phyloP scores from a whole-genome alignment of 2,113 vertebrate genomes.

The Takifugu bimaculatus region DNA sequence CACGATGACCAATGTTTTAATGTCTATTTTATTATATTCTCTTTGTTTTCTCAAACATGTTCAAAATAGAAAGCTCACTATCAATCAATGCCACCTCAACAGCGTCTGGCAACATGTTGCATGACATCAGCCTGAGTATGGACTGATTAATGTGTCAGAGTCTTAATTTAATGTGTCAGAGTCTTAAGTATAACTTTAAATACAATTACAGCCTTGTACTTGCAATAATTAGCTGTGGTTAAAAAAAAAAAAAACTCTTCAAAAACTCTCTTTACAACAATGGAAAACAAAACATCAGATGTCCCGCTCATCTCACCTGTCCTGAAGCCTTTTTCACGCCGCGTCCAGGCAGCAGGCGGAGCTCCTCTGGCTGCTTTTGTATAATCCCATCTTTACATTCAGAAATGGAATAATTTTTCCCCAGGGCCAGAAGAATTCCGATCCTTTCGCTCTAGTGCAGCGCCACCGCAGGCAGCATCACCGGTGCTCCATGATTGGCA shows the following conservation, averaged over 20 bases:
- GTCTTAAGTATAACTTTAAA: too few species aligned
- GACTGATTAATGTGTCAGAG: too few species aligned
- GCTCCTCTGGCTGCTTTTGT: conserved; percentile 1
- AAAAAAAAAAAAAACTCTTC: too few species aligned
- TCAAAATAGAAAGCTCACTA: too few species aligned
- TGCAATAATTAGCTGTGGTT: too few species aligned
- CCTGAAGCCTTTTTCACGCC: conserved; percentile 36
- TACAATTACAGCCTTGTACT: too few species aligned
- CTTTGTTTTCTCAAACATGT: too few species aligned
- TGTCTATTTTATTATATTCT: too few species aligned
- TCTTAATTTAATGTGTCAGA: too few species aligned
- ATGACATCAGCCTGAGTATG: neutral
- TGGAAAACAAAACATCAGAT: neutral
- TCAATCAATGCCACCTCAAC: too few species aligned
- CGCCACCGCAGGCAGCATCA: conserved; percentile 17
- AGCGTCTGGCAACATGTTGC: too few species aligned
- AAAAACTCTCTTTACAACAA: neutral
- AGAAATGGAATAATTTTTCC: neutral
- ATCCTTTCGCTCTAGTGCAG: neutral
- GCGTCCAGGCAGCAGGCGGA: conserved; percentile 1
- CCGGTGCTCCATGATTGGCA: conserved; percentile 15
- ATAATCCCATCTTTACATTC: conserved; percentile 45
- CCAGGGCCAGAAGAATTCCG: conserved; percentile 4
- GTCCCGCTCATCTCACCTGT: conserved; percentile 35
- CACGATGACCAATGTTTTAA: too few species aligned